A percentile compares a stretch with the other conserved stretches of the same genome.
Evolutionary conservation across 1,140 invertebrate species (phyloP).

Genomic region (Aricia agestis): DNA sequence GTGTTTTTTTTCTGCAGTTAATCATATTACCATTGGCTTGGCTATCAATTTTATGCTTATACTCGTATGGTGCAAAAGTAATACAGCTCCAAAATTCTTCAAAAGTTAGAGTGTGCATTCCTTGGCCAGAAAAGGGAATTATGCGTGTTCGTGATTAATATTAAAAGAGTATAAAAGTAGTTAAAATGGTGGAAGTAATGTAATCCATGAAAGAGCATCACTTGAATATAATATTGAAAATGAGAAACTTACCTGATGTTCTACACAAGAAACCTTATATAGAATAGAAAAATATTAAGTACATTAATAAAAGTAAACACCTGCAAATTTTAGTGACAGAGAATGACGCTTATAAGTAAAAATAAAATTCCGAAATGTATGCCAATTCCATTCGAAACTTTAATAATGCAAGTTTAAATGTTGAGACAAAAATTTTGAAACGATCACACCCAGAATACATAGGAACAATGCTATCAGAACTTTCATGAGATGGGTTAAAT

Average conservation of each 20-base stretch:
- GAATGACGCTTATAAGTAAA: slow-evolving; percentile 41
- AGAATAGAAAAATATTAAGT: not conserved
- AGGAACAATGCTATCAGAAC: slow-evolving; percentile 28
- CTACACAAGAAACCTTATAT: not conserved
- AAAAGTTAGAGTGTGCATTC: too few relatives aligned
- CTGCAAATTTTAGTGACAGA: slow-evolving; percentile 35
- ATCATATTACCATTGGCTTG: too few relatives aligned
- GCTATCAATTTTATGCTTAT: too few relatives aligned
- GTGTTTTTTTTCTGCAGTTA: too few relatives aligned
- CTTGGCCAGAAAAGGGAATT: too few relatives aligned
- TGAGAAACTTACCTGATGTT: not conserved
- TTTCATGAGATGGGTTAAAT: slow-evolving; percentile 8
- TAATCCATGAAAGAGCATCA: not conserved
- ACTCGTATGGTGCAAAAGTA: too few relatives aligned
- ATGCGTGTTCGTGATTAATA: not conserved
- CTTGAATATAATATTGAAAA: not conserved
- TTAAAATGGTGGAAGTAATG: not conserved
- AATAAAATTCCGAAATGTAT: slow-evolving; percentile 42
- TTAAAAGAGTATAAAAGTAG: not conserved
- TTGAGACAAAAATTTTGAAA: slow-evolving; percentile 43
- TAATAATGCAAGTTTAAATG: slow-evolving; percentile 36
- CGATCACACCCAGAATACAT: slow-evolving; percentile 58
- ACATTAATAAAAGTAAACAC: not conserved
- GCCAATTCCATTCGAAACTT: slow-evolving; percentile 45
- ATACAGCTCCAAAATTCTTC: too few relatives aligned